Evolutionary conservation across 2,888 invertebrate species (phyloP).

Genomic region (Epicampocera succincta): DNA sequence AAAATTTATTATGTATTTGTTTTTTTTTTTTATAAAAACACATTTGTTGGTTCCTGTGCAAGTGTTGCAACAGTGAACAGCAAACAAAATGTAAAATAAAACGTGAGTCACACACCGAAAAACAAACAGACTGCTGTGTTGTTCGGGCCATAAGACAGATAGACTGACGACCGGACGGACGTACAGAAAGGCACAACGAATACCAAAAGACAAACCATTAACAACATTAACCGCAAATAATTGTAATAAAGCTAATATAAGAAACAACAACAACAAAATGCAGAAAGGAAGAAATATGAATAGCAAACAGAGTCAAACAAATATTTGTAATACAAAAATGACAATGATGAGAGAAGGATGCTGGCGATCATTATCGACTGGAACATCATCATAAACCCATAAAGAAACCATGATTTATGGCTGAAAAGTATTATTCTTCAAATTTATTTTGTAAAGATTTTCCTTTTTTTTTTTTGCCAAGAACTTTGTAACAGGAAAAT

Average conservation of each 20-base stretch:
- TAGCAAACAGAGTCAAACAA: conserved; percentile 26
- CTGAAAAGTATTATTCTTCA: neutral
- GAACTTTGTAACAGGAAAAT: conserved; percentile 4
- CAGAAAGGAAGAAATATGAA: conserved; percentile 49
- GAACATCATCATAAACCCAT: conserved; percentile 1
- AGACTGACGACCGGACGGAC: neutral
- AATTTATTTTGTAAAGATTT: conserved; percentile 4
- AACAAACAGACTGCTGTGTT: conserved; percentile 2
- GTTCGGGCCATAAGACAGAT: neutral
- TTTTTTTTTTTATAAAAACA: neutral
- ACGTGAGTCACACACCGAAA: conserved; percentile 49
- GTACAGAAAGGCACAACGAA: neutral
- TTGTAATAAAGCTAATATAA: conserved; percentile 61
- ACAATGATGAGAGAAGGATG: conserved; percentile 8
- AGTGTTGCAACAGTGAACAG: conserved; percentile 50
- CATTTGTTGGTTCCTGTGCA: conserved; percentile 26
- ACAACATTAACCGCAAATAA: conserved; percentile 60
- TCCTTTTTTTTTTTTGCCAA: neutral
- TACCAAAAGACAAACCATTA: conserved; percentile 9
- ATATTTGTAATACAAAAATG: conserved; percentile 19
- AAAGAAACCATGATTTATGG: conserved; percentile 29
- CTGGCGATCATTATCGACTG: neutral
- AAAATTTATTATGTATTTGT: conserved; percentile 10
- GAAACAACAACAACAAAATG: neutral
- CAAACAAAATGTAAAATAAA: conserved; percentile 26